Conservation (phyloP, 2,888 invertebrate species). For the Quadriops clusia region DNA sequence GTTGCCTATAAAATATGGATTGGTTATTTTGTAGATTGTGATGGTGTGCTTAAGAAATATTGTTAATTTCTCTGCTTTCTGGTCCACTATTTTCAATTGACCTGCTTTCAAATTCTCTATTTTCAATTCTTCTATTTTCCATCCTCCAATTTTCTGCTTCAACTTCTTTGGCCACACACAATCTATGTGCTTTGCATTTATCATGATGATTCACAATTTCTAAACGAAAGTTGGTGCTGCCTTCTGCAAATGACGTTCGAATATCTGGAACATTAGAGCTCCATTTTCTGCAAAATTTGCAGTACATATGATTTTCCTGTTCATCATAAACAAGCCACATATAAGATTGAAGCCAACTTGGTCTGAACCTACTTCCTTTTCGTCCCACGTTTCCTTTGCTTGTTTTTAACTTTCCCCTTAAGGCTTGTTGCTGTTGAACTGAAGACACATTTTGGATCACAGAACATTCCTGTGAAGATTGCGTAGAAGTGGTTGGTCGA, state of each 20-base stretch:
- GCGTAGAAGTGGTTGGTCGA: slow-evolving; percentile 22
- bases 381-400: slow-evolving; percentile 19
- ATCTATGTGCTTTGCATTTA: slow-evolving; percentile 63
- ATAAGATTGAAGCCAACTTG: slow-evolving; percentile 55
- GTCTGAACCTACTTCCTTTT: slow-evolving; percentile 55
- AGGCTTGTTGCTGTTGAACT: slow-evolving; percentile 7
- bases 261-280: slow-evolving; percentile 56
- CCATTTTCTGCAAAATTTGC: slow-evolving; percentile 64
- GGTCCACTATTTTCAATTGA: too few relatives aligned
- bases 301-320: slow-evolving; percentile 56
- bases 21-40: too few relatives aligned
- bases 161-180: slow-evolving; percentile 46
- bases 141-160: slow-evolving; percentile 22
- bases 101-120: too few relatives aligned
- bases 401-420: slow-evolving; percentile 7
- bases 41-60: too few relatives aligned
- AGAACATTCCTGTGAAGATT: slow-evolving; percentile 32
- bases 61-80: too few relatives aligned
- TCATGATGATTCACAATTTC: slow-evolving; percentile 72
- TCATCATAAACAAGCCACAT: slow-evolving; percentile 65
- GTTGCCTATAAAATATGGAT: too few relatives aligned
- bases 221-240: slow-evolving; percentile 62
- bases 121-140: slow-evolving; percentile 5
- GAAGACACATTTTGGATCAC: slow-evolving; percentile 28
- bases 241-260: slow-evolving; percentile 68